A percentile compares a stretch with the other conserved stretches of the same genome.
Evolutionary conservation across 2,888 invertebrate species (phyloP).

Genomic region (Crepidodera aurea): DNA sequence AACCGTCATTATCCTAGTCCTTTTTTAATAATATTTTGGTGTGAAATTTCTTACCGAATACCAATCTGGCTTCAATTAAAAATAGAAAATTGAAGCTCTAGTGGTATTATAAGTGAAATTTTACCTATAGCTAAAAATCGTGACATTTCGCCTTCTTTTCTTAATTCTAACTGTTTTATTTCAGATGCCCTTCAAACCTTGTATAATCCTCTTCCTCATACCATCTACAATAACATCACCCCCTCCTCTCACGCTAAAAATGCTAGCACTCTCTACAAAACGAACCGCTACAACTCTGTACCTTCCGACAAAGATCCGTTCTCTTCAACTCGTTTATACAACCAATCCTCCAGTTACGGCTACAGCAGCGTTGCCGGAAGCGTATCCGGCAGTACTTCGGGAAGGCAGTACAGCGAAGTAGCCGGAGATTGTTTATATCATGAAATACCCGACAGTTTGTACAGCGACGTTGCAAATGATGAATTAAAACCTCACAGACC

Average conservation of each 20-base stretch:
- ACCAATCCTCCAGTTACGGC: constrained; percentile 13
- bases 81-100: too few relatives aligned
- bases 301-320: constrained; percentile 3
- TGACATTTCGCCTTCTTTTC: too few relatives aligned
- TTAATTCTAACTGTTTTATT: too few relatives aligned
- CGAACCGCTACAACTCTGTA: background rate
- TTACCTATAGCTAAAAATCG: too few relatives aligned
- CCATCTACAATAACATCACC: constrained; percentile 27
- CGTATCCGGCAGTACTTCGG: constrained; percentile 44
- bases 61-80: too few relatives aligned
- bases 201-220: constrained; percentile 20
- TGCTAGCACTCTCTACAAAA: constrained; percentile 17
- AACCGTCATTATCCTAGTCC: too few relatives aligned
- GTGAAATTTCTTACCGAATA: too few relatives aligned
- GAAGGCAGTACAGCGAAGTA: constrained; percentile 43
- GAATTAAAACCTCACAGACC: constrained; percentile 58
- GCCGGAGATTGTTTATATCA: constrained; percentile 53
- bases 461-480: constrained; percentile 57
- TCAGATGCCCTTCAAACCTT: constrained; percentile 12
- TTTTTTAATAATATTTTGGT: too few relatives aligned
- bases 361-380: constrained; percentile 41
- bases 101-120: too few relatives aligned
- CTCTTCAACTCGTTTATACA: constrained; percentile 8
- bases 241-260: background rate
- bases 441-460: constrained; percentile 59